Conservation (phyloP, 1,140 invertebrate genomes). For the Cotesia typhae region DNA sequence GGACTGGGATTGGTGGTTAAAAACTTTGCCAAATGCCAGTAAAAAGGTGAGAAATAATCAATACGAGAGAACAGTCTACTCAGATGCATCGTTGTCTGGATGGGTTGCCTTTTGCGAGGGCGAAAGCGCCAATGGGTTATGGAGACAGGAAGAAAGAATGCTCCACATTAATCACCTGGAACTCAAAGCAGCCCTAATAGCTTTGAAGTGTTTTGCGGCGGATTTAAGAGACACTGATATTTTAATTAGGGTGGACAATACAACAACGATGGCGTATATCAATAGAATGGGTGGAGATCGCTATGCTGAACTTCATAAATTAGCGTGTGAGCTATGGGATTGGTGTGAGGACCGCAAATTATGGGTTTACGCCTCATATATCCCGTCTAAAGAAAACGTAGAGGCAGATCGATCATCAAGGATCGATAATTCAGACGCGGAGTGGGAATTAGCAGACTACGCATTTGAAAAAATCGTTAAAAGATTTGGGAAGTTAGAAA, state of each 20-base stretch:
- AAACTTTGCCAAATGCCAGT: constrained; percentile 39
- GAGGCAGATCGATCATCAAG: constrained; percentile 45
- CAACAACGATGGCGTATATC: constrained; percentile 53
- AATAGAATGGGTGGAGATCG: constrained; percentile 53
- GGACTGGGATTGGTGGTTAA: constrained; percentile 50
- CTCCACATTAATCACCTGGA: constrained; percentile 55
- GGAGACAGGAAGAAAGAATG: constrained; percentile 39
- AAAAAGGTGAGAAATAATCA: constrained; percentile 30
- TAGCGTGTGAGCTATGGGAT: constrained; percentile 46
- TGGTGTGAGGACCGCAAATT: constrained; percentile 45
- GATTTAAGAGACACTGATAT: constrained; percentile 45
- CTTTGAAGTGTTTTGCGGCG: constrained; percentile 50
- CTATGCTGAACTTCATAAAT: constrained; percentile 44
- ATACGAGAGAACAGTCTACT: constrained; percentile 47
- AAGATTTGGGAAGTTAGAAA: not conserved
- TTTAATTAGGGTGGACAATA: constrained; percentile 54
- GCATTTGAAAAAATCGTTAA: not conserved
- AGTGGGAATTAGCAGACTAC: constrained; percentile 29
- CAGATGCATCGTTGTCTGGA: constrained; percentile 49
- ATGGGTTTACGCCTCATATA: constrained; percentile 42
- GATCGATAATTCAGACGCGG: constrained; percentile 26
- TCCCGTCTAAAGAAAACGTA: constrained; percentile 32
- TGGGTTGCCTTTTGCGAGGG: constrained; percentile 39
- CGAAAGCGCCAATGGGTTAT: constrained; percentile 40
- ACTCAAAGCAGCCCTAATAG: constrained; percentile 48